These are phyloP conservation scores for Hyphantria cunea DNA, from an alignment of 1,140 invertebrate species.

Conservation along the genomic window DNA sequence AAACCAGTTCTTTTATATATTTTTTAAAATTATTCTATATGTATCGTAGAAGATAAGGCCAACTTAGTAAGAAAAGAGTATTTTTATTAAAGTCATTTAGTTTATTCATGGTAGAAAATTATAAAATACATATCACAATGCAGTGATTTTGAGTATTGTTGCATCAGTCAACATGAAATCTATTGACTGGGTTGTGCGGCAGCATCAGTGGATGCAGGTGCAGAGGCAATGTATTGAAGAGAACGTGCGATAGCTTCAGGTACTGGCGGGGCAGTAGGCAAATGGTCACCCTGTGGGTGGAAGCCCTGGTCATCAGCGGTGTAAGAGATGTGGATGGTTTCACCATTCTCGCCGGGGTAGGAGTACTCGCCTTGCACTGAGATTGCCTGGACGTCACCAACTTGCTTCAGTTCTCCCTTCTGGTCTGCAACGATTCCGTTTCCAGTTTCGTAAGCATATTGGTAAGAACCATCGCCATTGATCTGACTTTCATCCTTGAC, in stretches of 20 bases:
- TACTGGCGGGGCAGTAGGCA: slow-evolving; percentile 86
- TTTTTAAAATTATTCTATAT: background rate
- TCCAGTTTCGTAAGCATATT: slow-evolving; percentile 82
- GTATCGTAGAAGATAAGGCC: background rate
- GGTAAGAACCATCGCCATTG: slow-evolving; percentile 74
- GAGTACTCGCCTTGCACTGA: slow-evolving; percentile 84
- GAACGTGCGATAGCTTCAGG: slow-evolving; percentile 75
- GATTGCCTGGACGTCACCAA: slow-evolving; percentile 82
- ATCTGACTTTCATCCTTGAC: slow-evolving; percentile 71
- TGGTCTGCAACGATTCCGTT: slow-evolving; percentile 89
- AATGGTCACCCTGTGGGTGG: slow-evolving; percentile 84
- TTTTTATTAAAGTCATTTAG: background rate
- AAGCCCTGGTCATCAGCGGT: slow-evolving; percentile 90
- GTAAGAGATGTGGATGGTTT: slow-evolving; percentile 84
- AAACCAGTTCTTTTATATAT: slow-evolving; percentile 18
- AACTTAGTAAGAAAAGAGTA: background rate
- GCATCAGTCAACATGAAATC: slow-evolving; percentile 36
- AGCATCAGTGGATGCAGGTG: slow-evolving; percentile 55
- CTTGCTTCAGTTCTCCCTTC: slow-evolving; percentile 85
- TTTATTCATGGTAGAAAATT: slow-evolving; percentile 37
- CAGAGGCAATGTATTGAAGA: slow-evolving; percentile 80
- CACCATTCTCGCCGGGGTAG: slow-evolving; percentile 86
- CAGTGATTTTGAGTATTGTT: slow-evolving; percentile 46
- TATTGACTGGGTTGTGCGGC: slow-evolving; percentile 21
- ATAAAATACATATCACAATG: slow-evolving; percentile 38